Evolutionary conservation across 2,888 invertebrate species (phyloP).

Genomic region (Suillia variegata): DNA sequence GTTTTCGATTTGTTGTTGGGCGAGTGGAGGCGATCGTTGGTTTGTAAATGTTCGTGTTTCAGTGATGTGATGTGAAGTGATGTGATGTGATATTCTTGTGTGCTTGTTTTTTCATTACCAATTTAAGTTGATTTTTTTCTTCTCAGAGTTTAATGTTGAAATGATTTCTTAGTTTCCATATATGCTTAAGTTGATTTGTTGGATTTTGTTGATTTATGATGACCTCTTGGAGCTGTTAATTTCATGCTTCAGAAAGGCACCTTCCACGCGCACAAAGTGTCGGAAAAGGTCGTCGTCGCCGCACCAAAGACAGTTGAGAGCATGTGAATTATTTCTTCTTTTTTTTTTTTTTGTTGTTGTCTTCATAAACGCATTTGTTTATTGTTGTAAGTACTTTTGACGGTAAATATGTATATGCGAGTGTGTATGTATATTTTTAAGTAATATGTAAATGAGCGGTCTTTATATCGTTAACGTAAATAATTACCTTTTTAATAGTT

Average conservation of each 20-base stretch:
- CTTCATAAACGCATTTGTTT: too few species aligned
- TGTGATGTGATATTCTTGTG: too few species aligned
- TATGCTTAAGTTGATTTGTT: slow-evolving; percentile 31
- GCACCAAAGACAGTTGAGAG: not conserved
- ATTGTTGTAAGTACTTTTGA: too few species aligned
- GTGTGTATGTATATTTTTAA: too few species aligned
- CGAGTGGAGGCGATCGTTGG: not conserved
- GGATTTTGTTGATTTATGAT: slow-evolving; percentile 44
- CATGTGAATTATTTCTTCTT: not conserved
- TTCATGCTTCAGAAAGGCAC: not conserved
- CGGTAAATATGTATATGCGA: too few species aligned
- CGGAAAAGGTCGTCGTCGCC: not conserved
- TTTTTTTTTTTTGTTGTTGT: too few species aligned
- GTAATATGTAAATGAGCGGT: too few species aligned
- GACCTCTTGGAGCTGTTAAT: not conserved
- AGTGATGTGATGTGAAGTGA: too few species aligned
- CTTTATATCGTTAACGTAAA: too few species aligned
- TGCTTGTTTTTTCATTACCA: not conserved
- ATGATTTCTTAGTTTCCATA: not conserved
- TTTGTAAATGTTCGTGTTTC: slow-evolving; percentile 26
- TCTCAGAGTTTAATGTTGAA: not conserved
- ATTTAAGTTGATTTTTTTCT: not conserved
- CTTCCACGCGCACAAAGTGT: not conserved
- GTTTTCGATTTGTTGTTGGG: slow-evolving; percentile 53
- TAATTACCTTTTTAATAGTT: too few species aligned